These are phyloP conservation scores for Meles meles DNA, from an alignment of 2,113 vertebrate genomes.

Conservation along the genomic window DNA sequence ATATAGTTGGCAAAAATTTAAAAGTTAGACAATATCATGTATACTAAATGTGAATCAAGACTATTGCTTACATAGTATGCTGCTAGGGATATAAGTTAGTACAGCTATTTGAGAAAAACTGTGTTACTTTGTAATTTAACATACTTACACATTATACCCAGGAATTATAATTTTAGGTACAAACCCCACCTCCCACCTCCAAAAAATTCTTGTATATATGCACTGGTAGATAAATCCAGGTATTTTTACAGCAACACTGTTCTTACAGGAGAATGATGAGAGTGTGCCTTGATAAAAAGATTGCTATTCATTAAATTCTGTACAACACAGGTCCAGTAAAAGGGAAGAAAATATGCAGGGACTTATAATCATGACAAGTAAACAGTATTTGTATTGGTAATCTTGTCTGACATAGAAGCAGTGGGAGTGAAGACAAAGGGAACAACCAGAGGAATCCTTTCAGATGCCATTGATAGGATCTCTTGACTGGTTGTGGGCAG, in stretches of 20 bases:
- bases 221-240: neutral
- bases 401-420: neutral
- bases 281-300: neutral
- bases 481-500: neutral
- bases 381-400: neutral
- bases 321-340: neutral
- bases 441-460: neutral
- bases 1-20: neutral
- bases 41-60: neutral
- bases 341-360: neutral
- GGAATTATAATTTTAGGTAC: neutral
- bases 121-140: neutral
- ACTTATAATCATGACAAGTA: neutral
- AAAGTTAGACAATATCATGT: neutral
- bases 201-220: neutral
- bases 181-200: rapidly evolving
- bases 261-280: neutral
- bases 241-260: neutral
- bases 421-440: neutral
- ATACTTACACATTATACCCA: rapidly evolving
- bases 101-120: neutral
- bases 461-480: neutral
- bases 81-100: neutral
- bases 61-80: neutral
- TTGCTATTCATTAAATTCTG: neutral